Conservation (phyloP, 2,888 invertebrate genomes). For the Nasonia oneida region DNA sequence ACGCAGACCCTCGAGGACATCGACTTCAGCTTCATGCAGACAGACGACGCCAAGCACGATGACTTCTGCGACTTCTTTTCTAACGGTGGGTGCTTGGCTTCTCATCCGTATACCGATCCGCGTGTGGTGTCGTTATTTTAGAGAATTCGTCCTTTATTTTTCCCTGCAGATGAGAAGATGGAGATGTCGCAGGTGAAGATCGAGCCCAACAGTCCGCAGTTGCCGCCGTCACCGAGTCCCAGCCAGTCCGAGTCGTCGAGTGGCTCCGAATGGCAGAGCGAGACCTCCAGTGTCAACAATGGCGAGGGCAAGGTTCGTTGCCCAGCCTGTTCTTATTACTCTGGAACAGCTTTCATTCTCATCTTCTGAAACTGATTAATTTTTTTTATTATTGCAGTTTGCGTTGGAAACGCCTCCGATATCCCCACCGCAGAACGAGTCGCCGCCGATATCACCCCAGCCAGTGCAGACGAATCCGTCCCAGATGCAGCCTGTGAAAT, state of each 20-base stretch:
- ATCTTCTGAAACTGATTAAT: not conserved
- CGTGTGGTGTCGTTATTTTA: not conserved
- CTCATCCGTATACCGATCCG: too few relatives aligned
- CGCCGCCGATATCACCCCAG: conserved; percentile 75
- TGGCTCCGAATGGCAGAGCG: conserved; percentile 69
- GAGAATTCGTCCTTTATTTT: not conserved
- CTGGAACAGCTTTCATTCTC: not conserved
- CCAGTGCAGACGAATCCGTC: conserved; percentile 61
- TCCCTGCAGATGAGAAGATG: conserved; percentile 22
- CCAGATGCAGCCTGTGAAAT: conserved; percentile 66
- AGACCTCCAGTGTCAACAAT: conserved; percentile 57
- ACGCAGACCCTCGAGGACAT: conserved; percentile 65
- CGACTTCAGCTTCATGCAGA: conserved; percentile 63
- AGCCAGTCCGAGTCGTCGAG: conserved; percentile 72
- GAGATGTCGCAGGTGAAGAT: conserved; percentile 65
- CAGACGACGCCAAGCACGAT: conserved; percentile 37
- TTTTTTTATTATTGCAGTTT: conserved; percentile 64
- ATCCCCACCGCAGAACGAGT: conserved; percentile 76
- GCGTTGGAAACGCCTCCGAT: conserved; percentile 78
- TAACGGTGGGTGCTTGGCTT: conserved; percentile 18
- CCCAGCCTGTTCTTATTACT: not conserved
- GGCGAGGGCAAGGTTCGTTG: conserved; percentile 66
- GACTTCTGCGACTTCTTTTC: conserved; percentile 51
- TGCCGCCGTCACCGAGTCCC: conserved; percentile 71
- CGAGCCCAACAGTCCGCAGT: conserved; percentile 69